Conservation (phyloP, 92 coral and sea anemone genomes). For the Ricordea florida region DNA sequence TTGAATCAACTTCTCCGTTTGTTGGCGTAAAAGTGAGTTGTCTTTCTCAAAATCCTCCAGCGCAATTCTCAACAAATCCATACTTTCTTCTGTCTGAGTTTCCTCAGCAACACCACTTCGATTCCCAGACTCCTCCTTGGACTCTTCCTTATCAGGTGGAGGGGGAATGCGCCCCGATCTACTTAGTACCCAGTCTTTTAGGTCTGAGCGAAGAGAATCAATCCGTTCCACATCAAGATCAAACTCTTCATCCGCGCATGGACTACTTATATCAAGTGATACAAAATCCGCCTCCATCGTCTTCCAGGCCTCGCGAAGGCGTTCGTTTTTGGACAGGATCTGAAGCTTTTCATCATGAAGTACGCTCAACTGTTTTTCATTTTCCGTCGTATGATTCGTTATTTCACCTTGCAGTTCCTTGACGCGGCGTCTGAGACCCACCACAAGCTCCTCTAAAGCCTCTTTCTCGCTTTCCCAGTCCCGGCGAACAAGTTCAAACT, state of each 20-base stretch:
- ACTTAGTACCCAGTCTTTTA: constrained; percentile 56
- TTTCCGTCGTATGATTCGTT: neutral
- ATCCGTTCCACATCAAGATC: constrained; percentile 53
- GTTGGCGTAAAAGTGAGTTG: constrained; percentile 72
- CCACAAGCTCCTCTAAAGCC: constrained; percentile 80
- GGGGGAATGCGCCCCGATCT: neutral
- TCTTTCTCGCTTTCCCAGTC: constrained; percentile 92
- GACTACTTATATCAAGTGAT: constrained; percentile 12
- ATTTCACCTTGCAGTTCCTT: constrained; percentile 48
- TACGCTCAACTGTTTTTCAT: neutral
- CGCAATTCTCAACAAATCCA: constrained; percentile 34
- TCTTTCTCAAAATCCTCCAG: constrained; percentile 69
- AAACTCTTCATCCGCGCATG: constrained; percentile 18
- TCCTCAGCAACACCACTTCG: constrained; percentile 56
- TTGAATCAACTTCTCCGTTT: constrained; percentile 65
- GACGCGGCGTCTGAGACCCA: constrained; percentile 70
- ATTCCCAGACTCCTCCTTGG: neutral
- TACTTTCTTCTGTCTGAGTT: constrained; percentile 45
- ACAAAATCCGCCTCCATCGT: constrained; percentile 42
- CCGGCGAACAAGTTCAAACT: constrained; percentile 68
- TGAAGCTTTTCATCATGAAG: constrained; percentile 34
- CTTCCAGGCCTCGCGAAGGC: constrained; percentile 53
- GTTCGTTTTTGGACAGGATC: constrained; percentile 38
- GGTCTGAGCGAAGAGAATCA: constrained; percentile 40
- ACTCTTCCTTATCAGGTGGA: neutral